A percentile compares a stretch with the other conserved stretches of the same genome.
phyloP scores from a whole-genome alignment of 1,140 invertebrate genomes.

The Drosophila sturtevanti region DNA sequence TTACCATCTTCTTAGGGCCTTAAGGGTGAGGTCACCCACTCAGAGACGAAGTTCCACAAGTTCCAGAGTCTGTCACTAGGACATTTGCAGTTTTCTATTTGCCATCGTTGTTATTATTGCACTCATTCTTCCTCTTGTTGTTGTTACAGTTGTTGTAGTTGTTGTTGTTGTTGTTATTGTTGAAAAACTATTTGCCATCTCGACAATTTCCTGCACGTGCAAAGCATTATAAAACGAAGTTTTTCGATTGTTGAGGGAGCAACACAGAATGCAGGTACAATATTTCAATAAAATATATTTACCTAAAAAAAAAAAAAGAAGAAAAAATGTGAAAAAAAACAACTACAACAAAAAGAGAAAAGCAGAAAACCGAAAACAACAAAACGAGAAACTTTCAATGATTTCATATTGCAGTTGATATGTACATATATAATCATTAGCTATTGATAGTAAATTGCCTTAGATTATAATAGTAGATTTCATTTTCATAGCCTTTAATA shows the following conservation, averaged over 20 bases:
- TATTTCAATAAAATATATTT: conserved; percentile 78
- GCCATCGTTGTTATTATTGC: conserved; percentile 48
- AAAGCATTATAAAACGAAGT: conserved; percentile 65
- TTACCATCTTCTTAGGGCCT: not conserved
- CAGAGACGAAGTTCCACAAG: not conserved
- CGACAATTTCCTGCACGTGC: conserved; percentile 79
- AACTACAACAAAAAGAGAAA: too few species aligned
- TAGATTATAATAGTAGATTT: conserved; percentile 2
- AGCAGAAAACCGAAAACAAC: too few species aligned
- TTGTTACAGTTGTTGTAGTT: conserved; percentile 47
- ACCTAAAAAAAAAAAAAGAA: conserved; percentile 20
- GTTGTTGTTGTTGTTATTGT: conserved; percentile 50
- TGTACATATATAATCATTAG: not conserved
- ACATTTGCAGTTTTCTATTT: conserved; percentile 79
- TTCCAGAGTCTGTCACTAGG: conserved; percentile 60
- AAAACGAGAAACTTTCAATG: conserved; percentile 54
- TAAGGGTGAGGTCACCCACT: conserved; percentile 23
- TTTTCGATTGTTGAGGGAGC: conserved; percentile 37
- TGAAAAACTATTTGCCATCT: conserved; percentile 79
- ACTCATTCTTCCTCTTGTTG: not conserved
- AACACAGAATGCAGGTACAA: conserved; percentile 44
- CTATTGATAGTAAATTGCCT: conserved; percentile 54
- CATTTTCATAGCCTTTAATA: not conserved
- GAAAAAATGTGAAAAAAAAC: too few species aligned
- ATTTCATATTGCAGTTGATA: conserved; percentile 66